Evolutionary conservation across 2,113 vertebrate species (phyloP), one percentile per base, ranked within the genome.

Genomic region (Ancistrus triradiatus): DNA sequence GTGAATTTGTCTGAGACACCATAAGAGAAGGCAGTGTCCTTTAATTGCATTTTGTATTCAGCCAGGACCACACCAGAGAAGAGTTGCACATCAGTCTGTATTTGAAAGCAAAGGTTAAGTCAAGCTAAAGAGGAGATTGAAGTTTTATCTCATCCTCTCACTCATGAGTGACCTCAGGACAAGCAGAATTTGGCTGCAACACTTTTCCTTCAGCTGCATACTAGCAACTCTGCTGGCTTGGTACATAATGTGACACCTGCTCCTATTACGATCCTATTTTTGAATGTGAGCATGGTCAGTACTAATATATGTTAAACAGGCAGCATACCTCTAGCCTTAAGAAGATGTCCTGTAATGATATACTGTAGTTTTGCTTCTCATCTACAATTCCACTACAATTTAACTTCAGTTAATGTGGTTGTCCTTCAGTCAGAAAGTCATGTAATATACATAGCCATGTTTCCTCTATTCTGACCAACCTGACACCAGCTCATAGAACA

Each of bases 11-110:
- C 74, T 73, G 64, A 67, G 65, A 71, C 42, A 28, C 53, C 56
- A 58, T 73, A 77, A 63, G 72, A 73, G 72, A 73, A 65, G 69
- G 56, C 66, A 65, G 68, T 63, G 40, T 72, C 58, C 60, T 68
- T 79, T 77, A 73, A 77, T 77, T 79, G 74, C 70, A 73, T 75
- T 79, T 73, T 69, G 73, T 70, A 71, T 75, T 70, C 10, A 69
- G 50, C 51, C 58, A 59, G 27, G 53, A 31, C 61, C 13, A 40
- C 67, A 49, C 48, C 66, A 67, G 59, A 42, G 62, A 69, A 60
- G 72, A 69, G 52, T 58, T 13, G 9, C 51, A 61, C 27, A 59
- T 37, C 51, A 57, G 63, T 47, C 74, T 40, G 27, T 18, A 44
- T 56, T 57, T 72, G 47, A 74, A 64, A 69, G 69, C 63, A 72